A percentile compares a stretch with the other conserved stretches of the same genome.
Evolutionary conservation across 2,888 invertebrate genomes (phyloP).

Genomic region (Nudaria mundana): DNA sequence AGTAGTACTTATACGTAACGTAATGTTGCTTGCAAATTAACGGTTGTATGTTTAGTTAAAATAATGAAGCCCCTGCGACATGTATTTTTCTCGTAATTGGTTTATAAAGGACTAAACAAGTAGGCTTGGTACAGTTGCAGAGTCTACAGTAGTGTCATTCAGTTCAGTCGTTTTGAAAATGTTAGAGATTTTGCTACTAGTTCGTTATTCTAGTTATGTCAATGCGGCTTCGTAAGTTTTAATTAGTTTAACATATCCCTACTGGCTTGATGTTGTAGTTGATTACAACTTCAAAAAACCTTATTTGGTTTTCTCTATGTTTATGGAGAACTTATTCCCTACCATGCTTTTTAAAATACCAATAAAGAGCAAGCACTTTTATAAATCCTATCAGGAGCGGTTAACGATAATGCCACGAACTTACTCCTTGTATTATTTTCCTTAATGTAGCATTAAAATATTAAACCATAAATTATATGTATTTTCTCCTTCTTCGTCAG

Average conservation of each 20-base stretch:
- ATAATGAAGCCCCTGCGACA: constrained; percentile 47
- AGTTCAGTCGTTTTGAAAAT: constrained; percentile 33
- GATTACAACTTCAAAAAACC: no score
- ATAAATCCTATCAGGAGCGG: no score
- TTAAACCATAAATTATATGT: no score
- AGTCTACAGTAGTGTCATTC: constrained; percentile 30
- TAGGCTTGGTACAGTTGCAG: constrained; percentile 29
- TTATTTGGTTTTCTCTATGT: no score
- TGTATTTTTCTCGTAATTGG: constrained; percentile 49
- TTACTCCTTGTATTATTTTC: no score
- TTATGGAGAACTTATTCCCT: no score
- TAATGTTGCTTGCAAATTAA: constrained; percentile 35
- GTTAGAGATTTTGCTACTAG: constrained; percentile 33
- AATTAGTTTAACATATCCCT: constrained; percentile 24
- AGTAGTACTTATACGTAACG: constrained; percentile 7
- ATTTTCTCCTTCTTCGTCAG: no score
- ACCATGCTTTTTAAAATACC: no score
- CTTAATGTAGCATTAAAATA: no score
- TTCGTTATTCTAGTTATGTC: constrained; percentile 31
- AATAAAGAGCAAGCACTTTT: no score
- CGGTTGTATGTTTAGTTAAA: constrained; percentile 31
- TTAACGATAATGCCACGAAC: no score
- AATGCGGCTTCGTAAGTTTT: constrained; percentile 53
- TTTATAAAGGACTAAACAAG: constrained; percentile 48
- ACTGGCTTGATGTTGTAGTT: background rate